A percentile compares a stretch with the other conserved stretches of the same genome.
Conservation (phyloP, 1,140 invertebrate genomes). For the Apis mellifera region DNA sequence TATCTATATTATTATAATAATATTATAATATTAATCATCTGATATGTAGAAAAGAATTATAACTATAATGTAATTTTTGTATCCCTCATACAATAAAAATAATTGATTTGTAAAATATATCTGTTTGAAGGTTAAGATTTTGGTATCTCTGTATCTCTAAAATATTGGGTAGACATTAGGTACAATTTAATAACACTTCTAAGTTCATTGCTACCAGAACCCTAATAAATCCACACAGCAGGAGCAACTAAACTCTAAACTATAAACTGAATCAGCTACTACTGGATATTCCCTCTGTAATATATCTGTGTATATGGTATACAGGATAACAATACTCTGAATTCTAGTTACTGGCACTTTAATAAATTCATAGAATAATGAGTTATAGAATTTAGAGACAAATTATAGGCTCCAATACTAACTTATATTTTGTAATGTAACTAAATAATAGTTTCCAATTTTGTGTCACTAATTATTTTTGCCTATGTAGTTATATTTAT, state of each 20-base stretch:
- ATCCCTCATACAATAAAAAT: background rate
- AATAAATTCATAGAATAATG: conserved; percentile 21
- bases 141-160: background rate
- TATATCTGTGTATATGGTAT: background rate
- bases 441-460: background rate
- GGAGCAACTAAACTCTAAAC: background rate
- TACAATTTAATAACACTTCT: conserved; percentile 7
- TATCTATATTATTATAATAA: background rate
- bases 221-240: conserved; percentile 25
- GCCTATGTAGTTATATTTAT: no score
- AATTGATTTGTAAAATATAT: background rate
- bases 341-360: background rate
- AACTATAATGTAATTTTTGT: background rate
- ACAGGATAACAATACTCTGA: background rate
- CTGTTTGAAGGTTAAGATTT: background rate
- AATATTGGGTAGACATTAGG: background rate
- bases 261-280: background rate
- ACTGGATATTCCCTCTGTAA: background rate
- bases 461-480: background rate
- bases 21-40: background rate
- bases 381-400: background rate
- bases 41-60: background rate
- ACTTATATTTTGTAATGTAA: background rate
- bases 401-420: background rate
- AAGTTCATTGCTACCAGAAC: conserved; percentile 8